Evolutionary conservation across 30 jellyfish, hydroid and myxozoan species (phyloP).

Genomic region (Clytia hemisphaerica): DNA sequence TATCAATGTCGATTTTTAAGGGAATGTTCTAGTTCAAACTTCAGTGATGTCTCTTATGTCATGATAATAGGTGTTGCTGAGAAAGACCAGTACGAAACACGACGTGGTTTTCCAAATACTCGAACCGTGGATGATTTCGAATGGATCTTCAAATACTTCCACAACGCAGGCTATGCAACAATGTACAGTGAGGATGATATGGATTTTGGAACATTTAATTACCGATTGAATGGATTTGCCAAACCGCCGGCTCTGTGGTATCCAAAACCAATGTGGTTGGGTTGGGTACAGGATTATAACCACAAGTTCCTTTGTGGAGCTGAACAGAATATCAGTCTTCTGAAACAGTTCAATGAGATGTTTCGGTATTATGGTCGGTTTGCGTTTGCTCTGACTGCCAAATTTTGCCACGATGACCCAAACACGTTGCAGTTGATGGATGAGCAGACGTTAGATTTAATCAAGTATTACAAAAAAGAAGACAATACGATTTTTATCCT

Average conservation of each 20-base stretch:
- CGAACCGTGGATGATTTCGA: constrained; percentile 4
- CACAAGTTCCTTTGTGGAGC: no score
- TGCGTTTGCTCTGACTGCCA: constrained; percentile 19
- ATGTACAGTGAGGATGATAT: constrained; percentile 56
- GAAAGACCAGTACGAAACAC: background rate
- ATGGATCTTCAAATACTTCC: constrained; percentile 46
- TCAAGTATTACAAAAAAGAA: constrained; percentile 20
- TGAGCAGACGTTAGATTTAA: constrained; percentile 1
- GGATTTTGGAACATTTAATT: constrained; percentile 34
- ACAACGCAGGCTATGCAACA: constrained; percentile 39
- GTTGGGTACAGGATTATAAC: no score
- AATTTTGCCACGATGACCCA: constrained; percentile 29
- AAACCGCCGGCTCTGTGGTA: constrained; percentile 60
- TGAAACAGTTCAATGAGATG: no score
- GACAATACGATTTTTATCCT: constrained; percentile 39
- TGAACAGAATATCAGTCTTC: no score
- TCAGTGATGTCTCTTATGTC: no score
- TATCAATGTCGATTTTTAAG: no score
- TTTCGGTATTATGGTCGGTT: no score
- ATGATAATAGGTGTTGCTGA: background rate
- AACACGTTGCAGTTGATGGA: constrained; percentile 23
- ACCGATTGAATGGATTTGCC: constrained; percentile 65
- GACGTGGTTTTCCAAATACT: constrained; percentile 8
- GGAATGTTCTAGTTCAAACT: no score
- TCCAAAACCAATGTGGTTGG: constrained; percentile 63